Base-by-base conservation (phyloP, 1,140 invertebrate species). In the Eumaeus atala region DNA sequence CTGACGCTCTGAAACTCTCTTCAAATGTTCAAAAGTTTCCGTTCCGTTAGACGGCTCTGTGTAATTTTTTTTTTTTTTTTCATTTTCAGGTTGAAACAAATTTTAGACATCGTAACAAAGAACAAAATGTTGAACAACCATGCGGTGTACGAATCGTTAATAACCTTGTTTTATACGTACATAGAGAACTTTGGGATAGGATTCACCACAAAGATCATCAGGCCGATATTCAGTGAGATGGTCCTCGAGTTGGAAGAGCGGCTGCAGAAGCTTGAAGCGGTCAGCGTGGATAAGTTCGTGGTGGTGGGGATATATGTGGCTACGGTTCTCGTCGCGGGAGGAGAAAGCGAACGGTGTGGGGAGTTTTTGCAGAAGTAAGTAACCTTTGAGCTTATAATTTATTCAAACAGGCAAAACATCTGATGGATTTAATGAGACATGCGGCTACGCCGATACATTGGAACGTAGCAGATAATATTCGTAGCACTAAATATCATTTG, bases 341-440 rank as follows among this genome's bases (percentile, higher is more conserved):
- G 77, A n/a, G 66, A 81, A 28, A 59, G 58, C 1, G 51, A 59
- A 9, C 69, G 81, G 53, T 67, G 75, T 21, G 70, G 54, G 1
- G 82, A 81, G 40, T 80, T 83, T 69, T 74, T 88, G 44, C 84
- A 88, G 64, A 88, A 85, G 87, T 88, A 72, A 75, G 76, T 82
- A 14, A 9, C 18, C 38, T 42, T 56, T 55, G n/a, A 11, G 11
- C 48, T 21, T 40, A 3, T 3, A 38, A 38, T 48, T 49, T 34
- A 48, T 14, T 21, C 8, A 49, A 9, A 11, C 9, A n/a, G 9
- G 36, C 9, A 9, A 9, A 5, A 5, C 34, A 35, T 35, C 34
- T 35, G 9, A 35, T n/a, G n/a, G n/a, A n/a, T n/a, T n/a, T n/a
- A n/a, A n/a, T n/a, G n/a, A n/a, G n/a, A n/a, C n/a, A n/a, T n/a